Conservation (phyloP, 2,888 invertebrate species). For the Orthosia gothica region DNA sequence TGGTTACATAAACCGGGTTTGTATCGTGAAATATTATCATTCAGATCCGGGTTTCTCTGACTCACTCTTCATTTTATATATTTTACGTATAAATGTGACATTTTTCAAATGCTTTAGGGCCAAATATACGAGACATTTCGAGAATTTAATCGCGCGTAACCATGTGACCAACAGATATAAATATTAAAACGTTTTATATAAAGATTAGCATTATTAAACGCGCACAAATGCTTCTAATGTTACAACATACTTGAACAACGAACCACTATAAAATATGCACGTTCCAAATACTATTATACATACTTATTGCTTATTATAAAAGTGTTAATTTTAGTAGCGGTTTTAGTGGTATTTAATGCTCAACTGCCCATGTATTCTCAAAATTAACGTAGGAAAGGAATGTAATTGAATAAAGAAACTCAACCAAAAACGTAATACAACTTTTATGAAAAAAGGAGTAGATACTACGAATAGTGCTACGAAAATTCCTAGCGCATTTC, state of each 20-base stretch:
- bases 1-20: slow-evolving; percentile 77
- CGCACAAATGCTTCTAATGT: slow-evolving; percentile 30
- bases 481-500: slow-evolving; percentile 14
- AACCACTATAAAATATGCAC: slow-evolving; percentile 26
- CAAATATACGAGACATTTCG: slow-evolving; percentile 11
- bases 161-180: slow-evolving; percentile 14
- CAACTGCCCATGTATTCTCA: not conserved
- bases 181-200: slow-evolving; percentile 33
- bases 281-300: slow-evolving; percentile 44
- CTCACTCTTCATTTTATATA: slow-evolving; percentile 68
- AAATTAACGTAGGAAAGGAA: slow-evolving; percentile 7
- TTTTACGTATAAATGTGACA: slow-evolving; percentile 64
- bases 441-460: slow-evolving; percentile 2
- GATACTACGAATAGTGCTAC: slow-evolving; percentile 33
- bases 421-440: not conserved
- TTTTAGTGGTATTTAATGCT: not conserved
- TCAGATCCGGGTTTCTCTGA: slow-evolving; percentile 82
- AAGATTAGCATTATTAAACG: slow-evolving; percentile 39
- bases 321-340: slow-evolving; percentile 7
- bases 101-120: slow-evolving; percentile 52
- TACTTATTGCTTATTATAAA: slow-evolving; percentile 29
- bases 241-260: slow-evolving; percentile 27
- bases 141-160: slow-evolving; percentile 4
- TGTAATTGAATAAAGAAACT: not conserved
- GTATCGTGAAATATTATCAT: slow-evolving; percentile 79